Conservation (phyloP, 2,797 vertebrate genomes). For the Monodelphis domestica region DNA sequence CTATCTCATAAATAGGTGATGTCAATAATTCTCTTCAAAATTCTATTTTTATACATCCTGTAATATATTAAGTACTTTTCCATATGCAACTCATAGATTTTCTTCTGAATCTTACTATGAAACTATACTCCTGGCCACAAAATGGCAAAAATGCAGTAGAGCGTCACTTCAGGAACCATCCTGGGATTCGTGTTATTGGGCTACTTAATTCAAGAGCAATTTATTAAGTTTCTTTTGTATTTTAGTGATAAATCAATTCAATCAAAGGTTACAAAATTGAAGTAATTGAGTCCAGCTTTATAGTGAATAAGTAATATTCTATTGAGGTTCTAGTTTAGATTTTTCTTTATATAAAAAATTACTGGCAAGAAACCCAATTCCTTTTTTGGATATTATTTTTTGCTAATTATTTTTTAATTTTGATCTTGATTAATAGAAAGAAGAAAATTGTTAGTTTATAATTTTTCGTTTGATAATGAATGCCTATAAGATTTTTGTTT, state of each 20-base stretch:
- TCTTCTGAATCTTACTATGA: not conserved
- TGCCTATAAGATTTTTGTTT: not conserved
- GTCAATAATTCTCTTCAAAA: not conserved
- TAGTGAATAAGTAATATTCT: not conserved
- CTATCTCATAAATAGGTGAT: accelerated
- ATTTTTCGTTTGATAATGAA: constrained; percentile 29
- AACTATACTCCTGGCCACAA: not conserved
- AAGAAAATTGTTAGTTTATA: not conserved
- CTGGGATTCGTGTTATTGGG: not conserved
- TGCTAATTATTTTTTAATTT: not conserved
- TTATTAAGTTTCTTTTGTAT: not conserved
- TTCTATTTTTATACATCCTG: not conserved
- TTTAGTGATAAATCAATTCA: not conserved
- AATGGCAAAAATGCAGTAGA: not conserved
- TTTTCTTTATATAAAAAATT: not conserved
- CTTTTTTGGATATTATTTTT: not conserved
- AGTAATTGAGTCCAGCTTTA: not conserved
- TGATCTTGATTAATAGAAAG: not conserved
- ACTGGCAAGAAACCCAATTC: not conserved
- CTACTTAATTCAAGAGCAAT: not conserved
- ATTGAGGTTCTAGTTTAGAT: accelerated
- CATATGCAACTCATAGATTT: not conserved
- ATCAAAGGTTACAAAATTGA: not conserved
- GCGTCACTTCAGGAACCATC: accelerated
- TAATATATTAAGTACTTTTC: not conserved